Evolutionary conservation across 2,113 vertebrate genomes (phyloP).

Genomic region (Danio rerio): DNA sequence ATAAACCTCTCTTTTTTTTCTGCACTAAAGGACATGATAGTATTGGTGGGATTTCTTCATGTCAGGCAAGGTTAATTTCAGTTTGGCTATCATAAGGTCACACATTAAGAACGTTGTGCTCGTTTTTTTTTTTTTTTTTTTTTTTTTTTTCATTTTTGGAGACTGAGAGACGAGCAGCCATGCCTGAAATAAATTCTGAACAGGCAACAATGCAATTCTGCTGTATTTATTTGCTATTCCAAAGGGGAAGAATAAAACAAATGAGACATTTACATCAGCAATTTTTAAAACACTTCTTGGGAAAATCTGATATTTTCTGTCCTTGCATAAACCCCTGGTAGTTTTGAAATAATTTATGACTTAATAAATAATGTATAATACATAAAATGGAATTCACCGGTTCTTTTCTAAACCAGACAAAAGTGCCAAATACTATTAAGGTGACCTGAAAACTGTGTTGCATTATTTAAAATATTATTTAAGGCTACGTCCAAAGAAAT

Average conservation of each 20-base stretch:
- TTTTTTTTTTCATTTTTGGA: too few relatives aligned
- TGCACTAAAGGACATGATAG: not conserved
- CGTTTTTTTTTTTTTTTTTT: not conserved
- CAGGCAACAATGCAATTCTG: not conserved
- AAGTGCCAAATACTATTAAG: slow-evolving; percentile 1
- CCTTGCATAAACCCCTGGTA: not conserved
- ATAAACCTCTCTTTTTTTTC: slow-evolving; percentile 21
- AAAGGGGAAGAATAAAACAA: not conserved
- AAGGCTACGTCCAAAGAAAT: not conserved
- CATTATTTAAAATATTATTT: slow-evolving; percentile 23
- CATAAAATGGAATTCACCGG: slow-evolving; percentile 3
- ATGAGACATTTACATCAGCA: not conserved
- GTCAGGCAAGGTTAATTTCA: slow-evolving; percentile 32
- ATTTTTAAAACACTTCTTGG: not conserved
- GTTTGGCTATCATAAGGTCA: not conserved
- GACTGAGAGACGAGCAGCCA: slow-evolving; percentile 27
- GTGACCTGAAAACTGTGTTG: not conserved
- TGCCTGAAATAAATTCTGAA: slow-evolving; percentile 36
- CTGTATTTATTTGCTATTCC: not conserved
- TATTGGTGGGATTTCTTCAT: not conserved
- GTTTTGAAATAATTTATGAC: slow-evolving; percentile 3
- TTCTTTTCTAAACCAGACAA: slow-evolving; percentile 21
- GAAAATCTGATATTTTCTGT: not conserved
- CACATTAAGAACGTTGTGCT: not conserved
- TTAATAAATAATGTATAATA: slow-evolving; percentile 28